Base-by-base conservation (phyloP, 2,888 invertebrate genomes). In the Bedellia somnulentella region DNA sequence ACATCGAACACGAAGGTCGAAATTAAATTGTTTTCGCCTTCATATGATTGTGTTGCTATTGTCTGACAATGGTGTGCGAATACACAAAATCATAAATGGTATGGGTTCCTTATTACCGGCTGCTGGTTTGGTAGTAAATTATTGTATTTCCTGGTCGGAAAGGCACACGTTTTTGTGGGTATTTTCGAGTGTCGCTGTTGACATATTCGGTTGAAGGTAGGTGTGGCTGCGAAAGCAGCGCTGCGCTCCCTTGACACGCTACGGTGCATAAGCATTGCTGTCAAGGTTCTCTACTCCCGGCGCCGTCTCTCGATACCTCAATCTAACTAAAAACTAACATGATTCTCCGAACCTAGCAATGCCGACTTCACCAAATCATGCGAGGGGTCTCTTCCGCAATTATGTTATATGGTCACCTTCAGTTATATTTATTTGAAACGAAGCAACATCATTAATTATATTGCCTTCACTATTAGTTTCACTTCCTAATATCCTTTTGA, bases 211-310 rank as follows among this genome's bases (percentile, higher is more conserved):
- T 49, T 52, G 42, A 43, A 46, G 46, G 47, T 57, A 58, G 71
- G 66, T 62, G 68, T 59, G 64, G 58, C 67, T 56, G 70, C 68
- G 73, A 73, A 73, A 73, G 73, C 73, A 70, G 68, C 52, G 62
- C 73, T 68, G 68, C 52, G 62, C 67, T 70, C 73, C 73, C 73
- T 73, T 73, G 73, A 73, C 73, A 73, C 57, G 71, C 57, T 58
- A 68, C 71, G 70, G 63, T 66, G 68, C 63, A 53, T 66, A 71
- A 64, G 64, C 71, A 73, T 73, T 73, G 71, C 70, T 52, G 73
- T 70, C 73, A 73, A 73, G 73, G 73, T 61, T 54, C 55, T 36
- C 55, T 41, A 43, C 52, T 49, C 39, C 40, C 40, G 40, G 36
- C 39, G 24, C 33, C 25, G n/a, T n/a, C 15, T 15, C 15, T 24